Evolutionary conservation across 2,888 invertebrate species (phyloP).

Genomic region (Pterobdella sp.): DNA sequence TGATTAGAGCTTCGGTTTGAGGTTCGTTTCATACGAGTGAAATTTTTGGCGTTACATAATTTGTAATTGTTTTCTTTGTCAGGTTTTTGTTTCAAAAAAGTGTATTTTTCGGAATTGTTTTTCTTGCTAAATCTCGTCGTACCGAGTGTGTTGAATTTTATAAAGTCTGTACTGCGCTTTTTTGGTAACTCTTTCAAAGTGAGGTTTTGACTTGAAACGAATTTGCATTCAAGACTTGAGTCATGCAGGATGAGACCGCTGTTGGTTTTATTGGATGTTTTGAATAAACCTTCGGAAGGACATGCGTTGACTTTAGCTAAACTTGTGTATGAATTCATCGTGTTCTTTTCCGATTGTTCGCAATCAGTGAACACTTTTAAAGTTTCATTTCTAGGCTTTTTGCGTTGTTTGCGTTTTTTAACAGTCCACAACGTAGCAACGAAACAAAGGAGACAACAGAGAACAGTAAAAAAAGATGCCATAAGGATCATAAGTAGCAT

Average conservation of each 20-base stretch:
- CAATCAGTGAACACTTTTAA: neutral
- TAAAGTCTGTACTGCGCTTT: neutral
- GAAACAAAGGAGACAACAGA: neutral
- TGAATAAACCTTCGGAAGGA: too few relatives aligned
- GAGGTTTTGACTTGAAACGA: neutral
- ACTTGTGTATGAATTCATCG: neutral
- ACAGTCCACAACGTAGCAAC: neutral
- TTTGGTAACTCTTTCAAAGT: neutral
- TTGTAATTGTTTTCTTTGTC: neutral
- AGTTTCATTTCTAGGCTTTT: conserved; percentile 3
- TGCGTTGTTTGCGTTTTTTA: conserved; percentile 10
- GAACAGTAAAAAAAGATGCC: neutral
- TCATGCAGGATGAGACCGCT: neutral
- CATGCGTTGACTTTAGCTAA: too few relatives aligned
- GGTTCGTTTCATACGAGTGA: neutral
- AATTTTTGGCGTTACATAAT: neutral
- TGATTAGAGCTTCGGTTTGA: neutral
- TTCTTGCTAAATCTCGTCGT: neutral
- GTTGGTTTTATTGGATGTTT: too few relatives aligned
- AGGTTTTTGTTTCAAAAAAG: neutral
- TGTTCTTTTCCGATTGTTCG: neutral
- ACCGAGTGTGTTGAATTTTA: neutral
- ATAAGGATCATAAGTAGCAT: neutral
- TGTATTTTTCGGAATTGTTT: neutral
- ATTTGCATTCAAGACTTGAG: neutral